Percentiles rank a stretch among this genome's conserved stretches.
These are phyloP conservation scores for Orchesella flavescens DNA, from an alignment of 2,888 invertebrate genomes.

Conservation along the genomic window DNA sequence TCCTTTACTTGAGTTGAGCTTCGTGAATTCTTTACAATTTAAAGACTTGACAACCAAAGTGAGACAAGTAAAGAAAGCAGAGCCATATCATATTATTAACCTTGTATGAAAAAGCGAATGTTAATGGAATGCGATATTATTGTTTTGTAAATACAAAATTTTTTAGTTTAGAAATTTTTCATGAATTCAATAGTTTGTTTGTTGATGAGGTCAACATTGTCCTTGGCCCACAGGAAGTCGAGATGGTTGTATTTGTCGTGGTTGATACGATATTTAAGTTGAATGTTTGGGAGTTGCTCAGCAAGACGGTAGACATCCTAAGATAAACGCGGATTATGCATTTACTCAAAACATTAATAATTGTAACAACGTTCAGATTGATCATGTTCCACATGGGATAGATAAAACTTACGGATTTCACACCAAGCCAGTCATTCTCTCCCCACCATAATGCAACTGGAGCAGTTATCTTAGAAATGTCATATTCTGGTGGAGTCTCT, in stretches of 20 bases:
- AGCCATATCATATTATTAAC: background rate
- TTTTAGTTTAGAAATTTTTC: constrained; percentile 72
- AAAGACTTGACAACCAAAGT: background rate
- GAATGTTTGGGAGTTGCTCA: constrained; percentile 77
- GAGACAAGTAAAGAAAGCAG: constrained; percentile 5
- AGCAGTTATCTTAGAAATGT: constrained; percentile 78
- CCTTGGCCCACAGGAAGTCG: constrained; percentile 82
- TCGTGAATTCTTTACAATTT: constrained; percentile 12
- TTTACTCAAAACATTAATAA: background rate
- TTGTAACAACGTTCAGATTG: background rate
- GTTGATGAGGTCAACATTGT: constrained; percentile 80
- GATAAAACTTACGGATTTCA: constrained; percentile 57
- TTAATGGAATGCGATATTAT: background rate
- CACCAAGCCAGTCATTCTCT: constrained; percentile 73
- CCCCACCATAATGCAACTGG: constrained; percentile 82
- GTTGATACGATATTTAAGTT: constrained; percentile 79
- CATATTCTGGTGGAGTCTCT: constrained; percentile 79
- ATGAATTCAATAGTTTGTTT: constrained; percentile 76
- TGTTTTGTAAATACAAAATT: no score
- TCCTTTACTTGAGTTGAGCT: background rate
- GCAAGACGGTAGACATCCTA: constrained; percentile 79
- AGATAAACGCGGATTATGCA: constrained; percentile 68
- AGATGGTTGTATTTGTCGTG: constrained; percentile 82
- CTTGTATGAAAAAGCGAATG: background rate
- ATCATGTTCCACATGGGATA: background rate